A percentile compares a stretch with the other conserved stretches of the same genome.
Evolutionary conservation across 2,113 vertebrate species (phyloP).

Genomic region (Notechis scutatus): DNA sequence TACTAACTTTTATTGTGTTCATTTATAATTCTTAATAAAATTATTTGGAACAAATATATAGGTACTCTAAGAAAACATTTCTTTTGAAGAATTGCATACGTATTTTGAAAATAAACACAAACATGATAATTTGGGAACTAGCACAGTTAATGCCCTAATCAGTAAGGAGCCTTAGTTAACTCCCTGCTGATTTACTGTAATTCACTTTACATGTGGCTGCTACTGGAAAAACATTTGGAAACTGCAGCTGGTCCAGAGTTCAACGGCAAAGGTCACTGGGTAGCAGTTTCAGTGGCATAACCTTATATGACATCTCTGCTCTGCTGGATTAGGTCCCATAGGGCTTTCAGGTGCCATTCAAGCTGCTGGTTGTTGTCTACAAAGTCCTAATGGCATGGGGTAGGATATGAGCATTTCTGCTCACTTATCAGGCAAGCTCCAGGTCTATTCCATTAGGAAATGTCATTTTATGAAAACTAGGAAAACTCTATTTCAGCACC

Average conservation of each 20-base stretch:
- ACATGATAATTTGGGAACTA: neutral
- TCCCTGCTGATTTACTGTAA: neutral
- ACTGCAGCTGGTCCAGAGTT: neutral
- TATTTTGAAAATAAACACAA: neutral
- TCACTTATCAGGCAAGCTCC: neutral
- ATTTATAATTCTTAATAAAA: neutral
- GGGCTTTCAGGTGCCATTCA: neutral
- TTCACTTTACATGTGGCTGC: neutral
- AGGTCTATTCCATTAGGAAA: neutral
- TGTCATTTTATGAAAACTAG: neutral
- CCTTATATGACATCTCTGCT: neutral
- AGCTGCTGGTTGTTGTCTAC: neutral
- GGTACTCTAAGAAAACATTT: neutral
- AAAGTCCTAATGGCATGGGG: neutral
- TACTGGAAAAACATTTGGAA: neutral
- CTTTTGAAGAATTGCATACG: neutral
- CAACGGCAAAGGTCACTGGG: neutral
- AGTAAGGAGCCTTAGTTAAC: neutral
- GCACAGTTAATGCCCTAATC: neutral
- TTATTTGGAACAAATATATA: neutral
- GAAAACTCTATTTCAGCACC: neutral
- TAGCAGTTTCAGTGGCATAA: neutral
- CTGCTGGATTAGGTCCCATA: neutral
- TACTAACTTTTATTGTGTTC: neutral
- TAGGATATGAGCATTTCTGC: neutral